These are phyloP conservation scores for Amiota communis DNA, from an alignment of 2,888 invertebrate genomes.

Conservation along the genomic window DNA sequence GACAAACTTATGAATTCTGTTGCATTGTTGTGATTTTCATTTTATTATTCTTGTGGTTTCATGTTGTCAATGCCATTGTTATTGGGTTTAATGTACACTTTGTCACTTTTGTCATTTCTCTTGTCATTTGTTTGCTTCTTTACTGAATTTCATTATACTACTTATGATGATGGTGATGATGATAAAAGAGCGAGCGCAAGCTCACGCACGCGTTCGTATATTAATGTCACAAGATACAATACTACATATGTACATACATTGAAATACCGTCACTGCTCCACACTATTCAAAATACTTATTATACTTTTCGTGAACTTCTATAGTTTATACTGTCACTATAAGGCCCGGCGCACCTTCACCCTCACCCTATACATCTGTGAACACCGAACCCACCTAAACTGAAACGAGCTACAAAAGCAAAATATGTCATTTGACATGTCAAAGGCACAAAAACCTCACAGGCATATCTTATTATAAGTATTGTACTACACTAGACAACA, in stretches of 20 bases:
- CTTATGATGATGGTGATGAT: slow-evolving; percentile 3
- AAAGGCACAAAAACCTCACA: background rate
- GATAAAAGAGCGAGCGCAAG: slow-evolving; percentile 9
- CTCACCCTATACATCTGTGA: background rate
- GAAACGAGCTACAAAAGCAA: background rate
- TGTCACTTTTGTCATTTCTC: slow-evolving; percentile 14
- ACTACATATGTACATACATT: no score
- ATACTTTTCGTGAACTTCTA: slow-evolving; percentile 6
- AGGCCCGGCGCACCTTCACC: background rate
- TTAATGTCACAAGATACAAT: slow-evolving; percentile 18
- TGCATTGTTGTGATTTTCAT: slow-evolving; percentile 16
- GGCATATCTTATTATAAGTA: background rate
- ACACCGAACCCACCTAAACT: background rate
- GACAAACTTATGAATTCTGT: background rate
- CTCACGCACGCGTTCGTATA: background rate
- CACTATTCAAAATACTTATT: background rate
- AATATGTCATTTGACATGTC: slow-evolving; percentile 17
- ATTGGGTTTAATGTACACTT: slow-evolving; percentile 25
- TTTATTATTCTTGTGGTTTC: slow-evolving; percentile 27
- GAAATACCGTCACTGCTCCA: background rate
- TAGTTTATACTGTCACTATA: no score
- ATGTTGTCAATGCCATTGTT: slow-evolving; percentile 19
- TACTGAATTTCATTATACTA: slow-evolving; percentile 30
- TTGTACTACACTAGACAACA: no score
- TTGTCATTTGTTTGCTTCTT: slow-evolving; percentile 26